These are phyloP conservation scores for Nesoenas mayeri DNA, from an alignment of 2,113 vertebrate genomes.

Conservation along the genomic window DNA sequence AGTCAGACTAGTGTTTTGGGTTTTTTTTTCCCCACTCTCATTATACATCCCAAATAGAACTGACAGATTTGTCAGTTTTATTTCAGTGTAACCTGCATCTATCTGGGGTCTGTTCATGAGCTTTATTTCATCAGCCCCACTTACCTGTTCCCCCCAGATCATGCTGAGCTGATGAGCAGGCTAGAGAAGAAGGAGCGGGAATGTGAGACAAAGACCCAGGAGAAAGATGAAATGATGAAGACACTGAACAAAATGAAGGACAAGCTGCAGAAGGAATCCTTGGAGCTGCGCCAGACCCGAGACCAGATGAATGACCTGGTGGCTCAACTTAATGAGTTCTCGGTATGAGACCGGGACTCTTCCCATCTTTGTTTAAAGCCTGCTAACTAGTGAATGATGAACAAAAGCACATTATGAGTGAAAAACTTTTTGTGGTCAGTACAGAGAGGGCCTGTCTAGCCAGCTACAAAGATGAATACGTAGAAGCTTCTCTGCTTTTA, in stretches of 20 bases:
- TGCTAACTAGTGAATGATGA: not conserved
- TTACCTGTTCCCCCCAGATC: constrained; percentile 76
- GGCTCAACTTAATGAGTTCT: constrained; percentile 84
- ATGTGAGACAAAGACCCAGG: constrained; percentile 93
- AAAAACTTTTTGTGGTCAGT: not conserved
- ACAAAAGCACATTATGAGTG: not conserved
- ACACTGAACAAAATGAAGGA: constrained; percentile 99
- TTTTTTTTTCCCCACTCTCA: not conserved
- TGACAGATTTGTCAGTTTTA: not conserved
- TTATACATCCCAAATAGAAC: not conserved
- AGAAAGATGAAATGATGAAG: constrained; percentile 99
- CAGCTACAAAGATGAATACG: not conserved
- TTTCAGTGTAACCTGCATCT: not conserved
- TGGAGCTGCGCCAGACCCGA: constrained; percentile 89
- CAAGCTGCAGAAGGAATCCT: constrained; percentile 92
- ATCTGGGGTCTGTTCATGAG: not conserved
- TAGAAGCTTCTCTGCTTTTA: not conserved
- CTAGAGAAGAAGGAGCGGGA: constrained; percentile 94
- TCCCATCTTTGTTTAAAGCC: not conserved
- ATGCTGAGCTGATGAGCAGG: constrained; percentile 85
- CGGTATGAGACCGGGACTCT: constrained; percentile 74
- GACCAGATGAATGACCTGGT: constrained; percentile 91
- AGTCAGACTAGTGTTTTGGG: not conserved
- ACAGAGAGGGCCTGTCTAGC: not conserved
- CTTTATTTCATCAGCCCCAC: not conserved